Conservation (phyloP, 2,113 vertebrate genomes). For the Merops nubicus region DNA sequence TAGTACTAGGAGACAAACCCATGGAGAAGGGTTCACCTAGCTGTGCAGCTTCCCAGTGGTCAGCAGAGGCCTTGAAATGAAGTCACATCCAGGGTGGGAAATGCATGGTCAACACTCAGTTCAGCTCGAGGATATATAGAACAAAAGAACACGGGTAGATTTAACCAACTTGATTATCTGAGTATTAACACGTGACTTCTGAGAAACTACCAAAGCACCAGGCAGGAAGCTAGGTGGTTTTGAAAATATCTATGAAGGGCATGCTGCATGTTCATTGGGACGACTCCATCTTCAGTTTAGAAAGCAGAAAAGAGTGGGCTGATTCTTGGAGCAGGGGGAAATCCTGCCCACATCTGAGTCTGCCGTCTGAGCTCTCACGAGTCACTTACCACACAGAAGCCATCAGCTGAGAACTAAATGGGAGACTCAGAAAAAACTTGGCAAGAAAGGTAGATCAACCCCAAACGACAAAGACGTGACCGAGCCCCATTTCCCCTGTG, state of each 20-base stretch:
- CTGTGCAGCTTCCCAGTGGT: background rate
- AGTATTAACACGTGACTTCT: background rate
- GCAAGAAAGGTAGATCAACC: background rate
- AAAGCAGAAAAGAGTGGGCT: background rate
- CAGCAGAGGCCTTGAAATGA: background rate
- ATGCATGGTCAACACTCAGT: background rate
- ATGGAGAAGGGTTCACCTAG: background rate
- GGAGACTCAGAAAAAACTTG: background rate
- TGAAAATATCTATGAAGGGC: background rate
- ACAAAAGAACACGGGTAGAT: background rate
- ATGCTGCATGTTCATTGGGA: background rate
- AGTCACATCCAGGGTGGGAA: background rate
- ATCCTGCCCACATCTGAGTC: background rate
- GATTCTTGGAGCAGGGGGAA: background rate
- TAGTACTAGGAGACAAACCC: background rate
- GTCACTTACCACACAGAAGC: background rate
- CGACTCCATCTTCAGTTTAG: background rate
- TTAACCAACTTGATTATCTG: background rate
- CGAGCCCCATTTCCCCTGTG: background rate
- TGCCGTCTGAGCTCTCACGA: background rate
- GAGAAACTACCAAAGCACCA: background rate
- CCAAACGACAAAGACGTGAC: background rate
- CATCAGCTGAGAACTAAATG: background rate
- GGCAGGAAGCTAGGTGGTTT: constrained; percentile 30
- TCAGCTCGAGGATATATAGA: background rate